phyloP scores from a whole-genome alignment of 2,797 vertebrate genomes.

The Cercopithecus mitis region DNA sequence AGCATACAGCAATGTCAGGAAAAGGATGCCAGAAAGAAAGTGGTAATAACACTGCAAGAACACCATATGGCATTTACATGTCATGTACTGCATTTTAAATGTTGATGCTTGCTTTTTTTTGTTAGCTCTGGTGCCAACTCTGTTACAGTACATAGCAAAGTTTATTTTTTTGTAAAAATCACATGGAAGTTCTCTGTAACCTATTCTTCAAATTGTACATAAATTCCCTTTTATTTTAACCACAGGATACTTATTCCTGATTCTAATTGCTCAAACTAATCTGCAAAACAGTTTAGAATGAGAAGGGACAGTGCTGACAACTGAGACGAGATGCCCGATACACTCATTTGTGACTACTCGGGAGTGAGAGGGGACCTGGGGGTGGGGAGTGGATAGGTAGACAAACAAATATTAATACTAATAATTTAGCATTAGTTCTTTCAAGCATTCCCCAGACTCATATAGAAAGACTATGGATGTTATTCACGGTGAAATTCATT shows the following conservation, averaged over 20 bases:
- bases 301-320: not conserved
- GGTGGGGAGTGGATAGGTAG: not conserved
- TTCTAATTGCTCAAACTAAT: not conserved
- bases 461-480: not conserved
- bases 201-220: constrained; percentile 29
- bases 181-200: not conserved
- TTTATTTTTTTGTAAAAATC: not conserved
- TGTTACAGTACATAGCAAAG: constrained; percentile 11
- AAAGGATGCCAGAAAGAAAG: not conserved
- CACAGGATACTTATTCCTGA: not conserved
- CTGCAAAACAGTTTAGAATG: not conserved
- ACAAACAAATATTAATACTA: not conserved
- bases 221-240: not conserved
- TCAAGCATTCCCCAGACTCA: not conserved
- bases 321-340: not conserved
- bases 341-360: not conserved
- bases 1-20: not conserved
- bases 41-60: not conserved
- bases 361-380: not conserved
- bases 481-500: not conserved
- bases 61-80: not conserved
- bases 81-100: not conserved
- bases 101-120: constrained; percentile 53
- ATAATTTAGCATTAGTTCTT: not conserved
- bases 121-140: constrained; percentile 1